Evolutionary conservation across 2,797 vertebrate species (phyloP).

Genomic region (Alca torda): DNA sequence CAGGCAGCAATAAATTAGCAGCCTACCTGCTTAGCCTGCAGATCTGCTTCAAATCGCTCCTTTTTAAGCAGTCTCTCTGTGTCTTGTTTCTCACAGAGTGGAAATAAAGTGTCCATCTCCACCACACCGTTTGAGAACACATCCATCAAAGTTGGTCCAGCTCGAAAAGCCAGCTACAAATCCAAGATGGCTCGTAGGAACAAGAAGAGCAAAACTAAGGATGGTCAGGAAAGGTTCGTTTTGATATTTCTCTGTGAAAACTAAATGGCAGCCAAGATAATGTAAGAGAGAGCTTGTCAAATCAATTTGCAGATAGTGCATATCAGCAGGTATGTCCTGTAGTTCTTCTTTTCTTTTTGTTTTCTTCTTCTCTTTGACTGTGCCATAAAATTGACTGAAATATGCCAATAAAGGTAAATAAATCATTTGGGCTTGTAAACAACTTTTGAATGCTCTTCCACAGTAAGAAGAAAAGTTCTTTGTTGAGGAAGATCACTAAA

Average conservation of each 20-base stretch:
- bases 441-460: not conserved
- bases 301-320: not conserved
- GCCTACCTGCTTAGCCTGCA: not conserved
- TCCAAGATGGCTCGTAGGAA: conserved; percentile 96
- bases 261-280: not conserved
- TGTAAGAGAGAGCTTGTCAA: not conserved
- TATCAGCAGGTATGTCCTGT: not conserved
- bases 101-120: conserved; percentile 92
- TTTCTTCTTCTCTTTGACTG: not conserved
- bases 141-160: conserved; percentile 94
- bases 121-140: conserved; percentile 97
- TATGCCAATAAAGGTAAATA: not conserved
- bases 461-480: conserved; percentile 91
- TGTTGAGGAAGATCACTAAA: conserved; percentile 94
- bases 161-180: conserved; percentile 88
- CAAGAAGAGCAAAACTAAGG: conserved; percentile 90
- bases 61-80: not conserved
- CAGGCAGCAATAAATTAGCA: conserved; percentile 19
- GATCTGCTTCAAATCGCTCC: not conserved
- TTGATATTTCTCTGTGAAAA: not conserved
- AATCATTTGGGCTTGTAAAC: not conserved
- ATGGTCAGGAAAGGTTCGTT: conserved; percentile 90
- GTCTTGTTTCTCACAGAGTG: conserved; percentile 82
- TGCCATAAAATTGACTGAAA: not conserved
- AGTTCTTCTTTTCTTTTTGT: not conserved